Evolutionary conservation across 2,888 invertebrate genomes (phyloP).

Genomic region (Tetheella fluctuosa): DNA sequence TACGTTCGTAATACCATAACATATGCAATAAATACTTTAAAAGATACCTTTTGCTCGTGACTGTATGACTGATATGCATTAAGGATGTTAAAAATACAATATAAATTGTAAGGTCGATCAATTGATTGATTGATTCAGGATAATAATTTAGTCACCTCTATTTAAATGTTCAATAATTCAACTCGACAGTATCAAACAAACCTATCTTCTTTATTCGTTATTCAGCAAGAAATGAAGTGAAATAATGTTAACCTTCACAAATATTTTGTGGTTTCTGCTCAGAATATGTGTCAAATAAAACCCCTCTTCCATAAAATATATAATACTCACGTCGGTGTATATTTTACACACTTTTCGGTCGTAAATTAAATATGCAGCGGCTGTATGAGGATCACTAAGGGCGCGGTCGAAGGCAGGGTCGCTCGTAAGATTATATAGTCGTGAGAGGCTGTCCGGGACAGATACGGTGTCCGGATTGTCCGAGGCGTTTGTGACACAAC

Average conservation of each 20-base stretch:
- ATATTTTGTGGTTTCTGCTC: background rate
- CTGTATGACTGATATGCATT: no score
- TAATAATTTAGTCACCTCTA: no score
- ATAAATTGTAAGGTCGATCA: no score
- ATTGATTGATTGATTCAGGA: no score
- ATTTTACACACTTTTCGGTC: conserved; percentile 3
- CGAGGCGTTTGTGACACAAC: conserved; percentile 3
- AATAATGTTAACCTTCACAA: background rate
- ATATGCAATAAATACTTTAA: no score
- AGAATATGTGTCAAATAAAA: background rate
- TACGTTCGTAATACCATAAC: no score
- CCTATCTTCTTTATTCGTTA: background rate
- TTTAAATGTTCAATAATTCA: no score
- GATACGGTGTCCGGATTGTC: conserved; percentile 10
- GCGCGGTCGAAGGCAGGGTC: background rate
- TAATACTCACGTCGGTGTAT: conserved; percentile 7
- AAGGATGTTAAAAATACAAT: no score
- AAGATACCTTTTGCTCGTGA: no score
- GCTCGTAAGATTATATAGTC: conserved; percentile 22
- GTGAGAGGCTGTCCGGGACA: conserved; percentile 16
- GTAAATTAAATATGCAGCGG: conserved; percentile 14
- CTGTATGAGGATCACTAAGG: background rate
- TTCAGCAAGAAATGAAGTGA: background rate
- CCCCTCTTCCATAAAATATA: background rate
- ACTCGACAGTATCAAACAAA: background rate